Percentiles rank a stretch among this genome's conserved stretches.
Conservation (phyloP, 2,888 invertebrate species). For the Ormyrus labotus region DNA sequence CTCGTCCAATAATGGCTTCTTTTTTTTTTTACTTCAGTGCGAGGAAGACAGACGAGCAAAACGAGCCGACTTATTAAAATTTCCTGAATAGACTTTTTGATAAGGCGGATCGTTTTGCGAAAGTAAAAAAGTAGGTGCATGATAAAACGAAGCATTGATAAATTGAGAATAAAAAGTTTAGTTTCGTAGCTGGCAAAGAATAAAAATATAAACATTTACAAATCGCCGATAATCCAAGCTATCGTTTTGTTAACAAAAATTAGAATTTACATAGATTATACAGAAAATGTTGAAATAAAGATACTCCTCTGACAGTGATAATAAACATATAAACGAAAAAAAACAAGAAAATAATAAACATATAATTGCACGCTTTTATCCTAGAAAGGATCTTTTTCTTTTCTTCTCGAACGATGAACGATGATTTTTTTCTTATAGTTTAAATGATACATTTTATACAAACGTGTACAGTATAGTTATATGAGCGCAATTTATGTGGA, state of each 20-base stretch:
- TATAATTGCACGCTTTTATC: conserved; percentile 44
- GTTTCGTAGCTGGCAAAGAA: conserved; percentile 40
- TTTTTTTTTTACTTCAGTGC: conserved; percentile 22
- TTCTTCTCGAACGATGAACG: conserved; percentile 20
- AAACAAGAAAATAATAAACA: conserved; percentile 43
- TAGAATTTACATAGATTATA: conserved; percentile 52
- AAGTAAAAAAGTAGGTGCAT: conserved; percentile 9
- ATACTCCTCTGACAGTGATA: conserved; percentile 38
- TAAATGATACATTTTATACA: conserved; percentile 51
- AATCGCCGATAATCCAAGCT: conserved; percentile 32
- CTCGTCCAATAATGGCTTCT: conserved; percentile 11
- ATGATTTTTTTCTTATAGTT: conserved; percentile 36
- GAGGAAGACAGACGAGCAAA: conserved; percentile 22
- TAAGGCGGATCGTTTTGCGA: conserved; percentile 14
- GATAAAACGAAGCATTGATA: conserved; percentile 41
- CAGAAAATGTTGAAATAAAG: conserved; percentile 41
- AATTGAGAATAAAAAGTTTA: conserved; percentile 40
- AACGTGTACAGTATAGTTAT: conserved; percentile 4
- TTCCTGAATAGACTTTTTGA: conserved; percentile 23
- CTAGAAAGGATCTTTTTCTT: conserved; percentile 27
- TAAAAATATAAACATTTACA: conserved; percentile 48
- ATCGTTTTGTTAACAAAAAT: conserved; percentile 46
- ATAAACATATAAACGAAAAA: conserved; percentile 42
- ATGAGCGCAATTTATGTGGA: conserved; percentile 28
- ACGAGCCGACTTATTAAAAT: conserved; percentile 32